Percentiles rank a stretch among this genome's conserved stretches.
Conservation (phyloP, 2,113 vertebrate species). For the Apteryx mantelli region DNA sequence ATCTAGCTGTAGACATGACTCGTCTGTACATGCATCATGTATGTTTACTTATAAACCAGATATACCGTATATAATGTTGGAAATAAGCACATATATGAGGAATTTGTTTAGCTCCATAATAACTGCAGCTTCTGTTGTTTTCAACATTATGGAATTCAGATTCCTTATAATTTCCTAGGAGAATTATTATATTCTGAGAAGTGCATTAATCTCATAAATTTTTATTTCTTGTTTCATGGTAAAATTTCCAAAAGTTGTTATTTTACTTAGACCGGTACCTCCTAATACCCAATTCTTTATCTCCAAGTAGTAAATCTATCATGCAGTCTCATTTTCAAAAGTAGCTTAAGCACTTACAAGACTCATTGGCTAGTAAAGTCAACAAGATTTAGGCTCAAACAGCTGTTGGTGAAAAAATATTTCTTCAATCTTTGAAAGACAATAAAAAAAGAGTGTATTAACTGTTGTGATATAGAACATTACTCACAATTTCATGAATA, state of each 20-base stretch:
- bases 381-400: not conserved
- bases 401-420: not conserved
- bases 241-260: not conserved
- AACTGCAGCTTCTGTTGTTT: conserved; percentile 6
- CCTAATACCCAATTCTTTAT: not conserved
- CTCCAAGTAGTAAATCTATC: not conserved
- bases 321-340: not conserved
- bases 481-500: not conserved
- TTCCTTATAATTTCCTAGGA: not conserved
- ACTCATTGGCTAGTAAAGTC: not conserved
- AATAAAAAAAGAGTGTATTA: not conserved
- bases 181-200: not conserved
- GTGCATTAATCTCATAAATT: conserved; percentile 9
- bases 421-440: not conserved
- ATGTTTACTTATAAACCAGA: not conserved
- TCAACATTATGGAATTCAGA: not conserved
- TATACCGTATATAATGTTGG: not conserved
- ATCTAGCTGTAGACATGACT: not conserved
- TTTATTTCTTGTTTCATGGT: not conserved
- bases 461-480: not conserved
- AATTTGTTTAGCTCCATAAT: conserved; percentile 6
- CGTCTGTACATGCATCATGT: not conserved
- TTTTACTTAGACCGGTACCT: not conserved
- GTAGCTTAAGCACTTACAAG: not conserved
- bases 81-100: not conserved